Evolutionary conservation across 2,113 vertebrate genomes (phyloP).

Genomic region (Electrona antarctica): DNA sequence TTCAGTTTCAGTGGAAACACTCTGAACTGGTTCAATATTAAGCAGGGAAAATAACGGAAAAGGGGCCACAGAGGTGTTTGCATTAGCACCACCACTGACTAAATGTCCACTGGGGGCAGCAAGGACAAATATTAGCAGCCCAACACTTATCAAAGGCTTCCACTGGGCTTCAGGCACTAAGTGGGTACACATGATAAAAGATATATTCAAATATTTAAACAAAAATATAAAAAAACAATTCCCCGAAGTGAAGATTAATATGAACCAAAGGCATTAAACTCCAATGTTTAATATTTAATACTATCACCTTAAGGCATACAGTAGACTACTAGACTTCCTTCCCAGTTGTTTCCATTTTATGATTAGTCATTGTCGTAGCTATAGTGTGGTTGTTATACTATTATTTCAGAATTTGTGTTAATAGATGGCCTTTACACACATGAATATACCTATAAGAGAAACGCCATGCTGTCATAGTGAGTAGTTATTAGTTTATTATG

Average conservation of each 20-base stretch:
- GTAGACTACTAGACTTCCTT: background rate
- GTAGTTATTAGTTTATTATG: constrained; percentile 43
- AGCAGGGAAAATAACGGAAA: too few species aligned
- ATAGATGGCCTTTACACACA: background rate
- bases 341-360: background rate
- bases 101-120: constrained; percentile 59
- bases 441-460: background rate
- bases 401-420: background rate
- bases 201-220: background rate
- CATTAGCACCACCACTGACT: background rate
- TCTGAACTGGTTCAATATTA: too few species aligned
- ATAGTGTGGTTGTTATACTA: background rate
- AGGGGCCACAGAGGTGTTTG: too few species aligned
- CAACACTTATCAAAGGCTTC: background rate
- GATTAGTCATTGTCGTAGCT: background rate
- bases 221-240: background rate
- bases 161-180: background rate
- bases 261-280: background rate
- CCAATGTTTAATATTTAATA: background rate
- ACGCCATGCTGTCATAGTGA: constrained; percentile 16
- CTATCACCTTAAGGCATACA: background rate
- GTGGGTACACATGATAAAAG: background rate
- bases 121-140: constrained; percentile 29
- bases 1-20: too few species aligned
- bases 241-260: background rate